Percentiles rank a stretch among this genome's conserved stretches.
These are phyloP conservation scores for Ichneumon xanthorius DNA, from an alignment of 2,888 invertebrate species.

Conservation along the genomic window DNA sequence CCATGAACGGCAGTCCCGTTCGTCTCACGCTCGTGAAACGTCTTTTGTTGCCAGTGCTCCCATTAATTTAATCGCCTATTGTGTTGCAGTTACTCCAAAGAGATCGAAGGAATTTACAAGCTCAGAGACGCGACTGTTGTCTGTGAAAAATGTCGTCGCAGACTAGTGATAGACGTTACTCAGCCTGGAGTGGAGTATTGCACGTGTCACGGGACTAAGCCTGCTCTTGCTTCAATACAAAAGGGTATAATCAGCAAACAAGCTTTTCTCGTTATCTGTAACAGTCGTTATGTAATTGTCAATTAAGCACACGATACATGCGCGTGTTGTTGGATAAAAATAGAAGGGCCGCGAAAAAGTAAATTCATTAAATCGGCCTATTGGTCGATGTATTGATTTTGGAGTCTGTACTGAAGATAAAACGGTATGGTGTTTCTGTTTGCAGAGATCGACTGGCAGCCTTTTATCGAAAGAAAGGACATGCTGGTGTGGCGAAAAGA, in stretches of 20 bases:
- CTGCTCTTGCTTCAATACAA: conserved; percentile 58
- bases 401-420: not conserved
- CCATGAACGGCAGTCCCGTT: not conserved
- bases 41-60: not conserved
- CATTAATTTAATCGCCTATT: conserved; percentile 32
- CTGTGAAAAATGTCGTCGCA: conserved; percentile 85
- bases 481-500: conserved; percentile 93
- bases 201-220: conserved; percentile 80
- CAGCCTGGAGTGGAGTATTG: conserved; percentile 85
- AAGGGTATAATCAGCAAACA: conserved; percentile 71
- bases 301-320: not conserved
- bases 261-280: conserved; percentile 31
- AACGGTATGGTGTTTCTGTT: not conserved
- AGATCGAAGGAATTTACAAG: conserved; percentile 87
- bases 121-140: conserved; percentile 86
- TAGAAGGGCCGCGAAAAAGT: conserved; percentile 32
- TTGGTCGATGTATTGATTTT: not conserved
- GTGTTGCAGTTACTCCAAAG: conserved; percentile 85
- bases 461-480: conserved; percentile 92
- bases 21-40: not conserved
- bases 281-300: conserved; percentile 39
- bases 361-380: not conserved
- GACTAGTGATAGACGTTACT: conserved; percentile 83
- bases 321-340: conserved; percentile 44
- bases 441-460: conserved; percentile 88